These are phyloP conservation scores for Hetaerina titia DNA, from an alignment of 2,888 invertebrate genomes.

Conservation along the genomic window DNA sequence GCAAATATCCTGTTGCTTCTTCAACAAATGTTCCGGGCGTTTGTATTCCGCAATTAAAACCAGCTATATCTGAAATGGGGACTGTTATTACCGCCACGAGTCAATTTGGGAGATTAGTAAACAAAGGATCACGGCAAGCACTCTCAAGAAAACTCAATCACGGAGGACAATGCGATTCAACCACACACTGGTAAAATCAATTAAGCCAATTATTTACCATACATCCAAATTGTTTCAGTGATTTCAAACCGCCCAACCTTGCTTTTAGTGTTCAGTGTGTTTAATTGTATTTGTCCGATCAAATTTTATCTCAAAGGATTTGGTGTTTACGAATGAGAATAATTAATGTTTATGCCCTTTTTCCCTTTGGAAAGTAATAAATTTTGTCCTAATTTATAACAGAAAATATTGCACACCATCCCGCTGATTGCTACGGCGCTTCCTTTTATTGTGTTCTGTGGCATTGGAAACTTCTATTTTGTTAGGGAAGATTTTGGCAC, in stretches of 20 bases:
- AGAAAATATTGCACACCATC: too few relatives aligned
- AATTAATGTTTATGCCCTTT: too few relatives aligned
- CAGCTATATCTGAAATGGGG: not conserved
- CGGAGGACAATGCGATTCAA: not conserved
- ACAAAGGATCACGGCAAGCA: not conserved
- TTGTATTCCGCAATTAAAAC: not conserved
- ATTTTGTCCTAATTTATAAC: too few relatives aligned
- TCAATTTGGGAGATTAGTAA: slow-evolving; percentile 57
- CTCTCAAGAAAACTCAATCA: slow-evolving; percentile 34
- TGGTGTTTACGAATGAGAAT: not conserved
- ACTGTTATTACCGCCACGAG: slow-evolving; percentile 33
- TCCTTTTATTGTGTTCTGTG: too few relatives aligned
- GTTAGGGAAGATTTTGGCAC: too few relatives aligned
- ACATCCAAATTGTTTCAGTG: not conserved
- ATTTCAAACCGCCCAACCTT: not conserved
- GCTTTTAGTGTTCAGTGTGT: not conserved
- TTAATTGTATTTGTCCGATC: not conserved
- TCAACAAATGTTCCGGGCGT: not conserved
- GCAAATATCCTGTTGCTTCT: too few relatives aligned
- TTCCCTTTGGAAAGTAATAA: too few relatives aligned
- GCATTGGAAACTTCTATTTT: too few relatives aligned
- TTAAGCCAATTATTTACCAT: slow-evolving; percentile 4
- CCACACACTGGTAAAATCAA: not conserved
- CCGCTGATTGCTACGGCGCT: too few relatives aligned
- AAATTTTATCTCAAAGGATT: not conserved